Evolutionary conservation across 1,140 invertebrate genomes (phyloP).

Genomic region (Micrasema longulum): DNA sequence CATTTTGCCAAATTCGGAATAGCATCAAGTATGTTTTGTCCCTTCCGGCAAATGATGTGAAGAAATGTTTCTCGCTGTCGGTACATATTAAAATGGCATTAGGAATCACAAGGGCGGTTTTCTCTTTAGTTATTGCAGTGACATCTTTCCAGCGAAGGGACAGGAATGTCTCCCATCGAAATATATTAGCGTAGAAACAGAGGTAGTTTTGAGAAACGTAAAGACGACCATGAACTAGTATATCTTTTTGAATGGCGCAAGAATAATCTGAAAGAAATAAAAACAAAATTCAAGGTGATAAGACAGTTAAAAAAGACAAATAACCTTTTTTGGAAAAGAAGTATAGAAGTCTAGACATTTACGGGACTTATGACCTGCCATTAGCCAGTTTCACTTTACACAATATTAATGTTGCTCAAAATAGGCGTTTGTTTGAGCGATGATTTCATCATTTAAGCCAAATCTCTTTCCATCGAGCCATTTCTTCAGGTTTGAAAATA

Average conservation of each 20-base stretch:
- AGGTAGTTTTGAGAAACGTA: slow-evolving; percentile 94
- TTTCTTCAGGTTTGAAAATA: no score
- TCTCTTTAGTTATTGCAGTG: slow-evolving; percentile 91
- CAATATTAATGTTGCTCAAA: no score
- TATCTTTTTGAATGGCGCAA: slow-evolving; percentile 94
- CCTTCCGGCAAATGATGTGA: slow-evolving; percentile 90
- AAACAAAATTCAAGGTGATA: no score
- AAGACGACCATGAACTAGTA: slow-evolving; percentile 90
- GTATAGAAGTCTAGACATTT: no score
- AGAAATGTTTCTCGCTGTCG: slow-evolving; percentile 88
- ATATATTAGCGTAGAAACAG: slow-evolving; percentile 96
- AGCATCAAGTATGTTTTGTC: slow-evolving; percentile 96
- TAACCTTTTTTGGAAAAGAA: no score
- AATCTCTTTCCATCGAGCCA: no score
- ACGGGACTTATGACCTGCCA: no score
- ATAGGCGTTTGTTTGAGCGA: no score
- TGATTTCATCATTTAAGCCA: no score
- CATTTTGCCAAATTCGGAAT: slow-evolving; percentile 96
- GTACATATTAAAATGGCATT: slow-evolving; percentile 93
- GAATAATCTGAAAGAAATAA: slow-evolving; percentile 82
- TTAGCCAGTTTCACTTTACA: no score
- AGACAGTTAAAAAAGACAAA: no score
- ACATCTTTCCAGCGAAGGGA: slow-evolving; percentile 89
- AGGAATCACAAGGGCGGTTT: slow-evolving; percentile 86
- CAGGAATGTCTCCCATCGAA: slow-evolving; percentile 91